These are phyloP conservation scores for Lithophane socia DNA, from an alignment of 2,888 invertebrate species.

Conservation along the genomic window DNA sequence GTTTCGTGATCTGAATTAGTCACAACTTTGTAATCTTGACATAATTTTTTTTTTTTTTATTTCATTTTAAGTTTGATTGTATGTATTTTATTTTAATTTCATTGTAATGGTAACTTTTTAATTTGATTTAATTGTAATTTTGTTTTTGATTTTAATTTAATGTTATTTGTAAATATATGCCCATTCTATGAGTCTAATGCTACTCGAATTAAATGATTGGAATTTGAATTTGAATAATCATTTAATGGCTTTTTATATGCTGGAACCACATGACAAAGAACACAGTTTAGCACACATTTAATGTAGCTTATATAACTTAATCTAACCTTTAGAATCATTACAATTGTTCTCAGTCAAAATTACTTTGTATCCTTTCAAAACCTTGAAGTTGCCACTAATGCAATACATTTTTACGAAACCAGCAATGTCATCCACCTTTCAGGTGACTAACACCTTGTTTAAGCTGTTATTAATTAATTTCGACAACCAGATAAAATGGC, in stretches of 20 bases:
- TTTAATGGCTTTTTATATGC: not conserved
- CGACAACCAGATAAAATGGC: slow-evolving; percentile 1
- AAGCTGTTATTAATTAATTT: slow-evolving; percentile 35
- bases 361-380: slow-evolving; percentile 47
- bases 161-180: too few species aligned
- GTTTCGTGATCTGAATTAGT: not conserved
- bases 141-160: too few species aligned
- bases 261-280: not conserved
- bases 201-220: too few species aligned
- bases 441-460: slow-evolving; percentile 41
- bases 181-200: too few species aligned
- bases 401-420: slow-evolving; percentile 33
- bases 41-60: too few species aligned
- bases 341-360: slow-evolving; percentile 16
- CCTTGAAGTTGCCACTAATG: slow-evolving; percentile 47
- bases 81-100: too few species aligned
- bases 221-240: too few species aligned
- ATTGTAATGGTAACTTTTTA: too few species aligned
- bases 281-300: not conserved
- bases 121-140: too few species aligned
- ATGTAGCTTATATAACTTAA: not conserved
- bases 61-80: too few species aligned
- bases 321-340: slow-evolving; percentile 27
- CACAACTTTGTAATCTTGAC: not conserved
- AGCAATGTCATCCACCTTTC: slow-evolving; percentile 50